Evolutionary conservation across 2,797 vertebrate genomes (phyloP), one percentile per base, ranked within the genome.

Genomic region (Pipistrellus kuhlii): DNA sequence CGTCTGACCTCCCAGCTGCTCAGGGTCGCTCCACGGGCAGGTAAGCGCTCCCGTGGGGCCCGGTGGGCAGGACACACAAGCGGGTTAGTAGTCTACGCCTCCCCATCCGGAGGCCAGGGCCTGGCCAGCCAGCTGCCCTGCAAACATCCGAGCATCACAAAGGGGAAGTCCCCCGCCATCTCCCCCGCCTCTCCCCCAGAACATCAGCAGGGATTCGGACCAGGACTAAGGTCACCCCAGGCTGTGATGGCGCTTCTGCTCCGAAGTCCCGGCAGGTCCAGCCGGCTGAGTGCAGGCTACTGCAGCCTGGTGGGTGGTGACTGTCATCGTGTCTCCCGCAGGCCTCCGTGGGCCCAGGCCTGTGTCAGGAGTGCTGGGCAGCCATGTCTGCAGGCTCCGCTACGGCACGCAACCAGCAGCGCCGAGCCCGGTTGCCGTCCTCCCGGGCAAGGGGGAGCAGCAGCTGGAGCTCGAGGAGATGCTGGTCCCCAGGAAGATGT

Each of bases 401-500:
- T 99, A 98, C 69, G 97, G 98, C 71, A 98, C 98, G 0, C 98
- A 98, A 35, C 97, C 97, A 0, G 96, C 98, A 9, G 98, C 97
- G 97, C 98, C 98, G 38, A 97, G 91, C 0, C 98, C 96, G 8
- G 82, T 97, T 5, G 98, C 98, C 0, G 97, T 98, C 9, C 97
- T 97, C 72, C 98, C 89, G 73, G 99, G 98, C 98, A 97, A 97
- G 17, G 96, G 95, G 0, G 95, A 99, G 15, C 99, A 99, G 75
- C 98, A 99, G 75, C 98, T 98, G 0, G 99, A 99, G 23, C 98
- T 99, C 89, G 99, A 99, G 11, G 99, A 99, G 75, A 95, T 98
- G 55, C 98, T 99, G 1, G 97, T 99, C 14, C 99, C 99, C 2
- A 98, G 99, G 72, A 99, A 99, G 97, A 97, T 99, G 96, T 99